Evolutionary conservation across 2,797 vertebrate genomes (phyloP).

Genomic region (Nannoperca obscura): DNA sequence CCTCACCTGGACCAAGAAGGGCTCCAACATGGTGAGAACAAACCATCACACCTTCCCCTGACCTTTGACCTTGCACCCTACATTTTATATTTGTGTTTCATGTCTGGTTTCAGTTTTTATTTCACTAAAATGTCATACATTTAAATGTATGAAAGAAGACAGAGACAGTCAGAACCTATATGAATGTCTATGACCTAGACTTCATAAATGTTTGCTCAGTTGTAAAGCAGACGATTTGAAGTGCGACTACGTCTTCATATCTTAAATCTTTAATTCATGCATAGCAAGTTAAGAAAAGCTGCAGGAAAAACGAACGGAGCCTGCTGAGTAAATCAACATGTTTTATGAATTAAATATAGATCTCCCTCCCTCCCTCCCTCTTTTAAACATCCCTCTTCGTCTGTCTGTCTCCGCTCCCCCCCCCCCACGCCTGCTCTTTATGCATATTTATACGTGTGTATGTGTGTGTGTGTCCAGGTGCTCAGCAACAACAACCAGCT

Average conservation of each 20-base stretch:
- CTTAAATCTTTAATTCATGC: constrained; percentile 79
- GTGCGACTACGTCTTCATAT: constrained; percentile 51
- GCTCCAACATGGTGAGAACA: constrained; percentile 92
- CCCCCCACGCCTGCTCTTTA: constrained; percentile 24
- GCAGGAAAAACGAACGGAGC: constrained; percentile 71
- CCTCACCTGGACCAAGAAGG: constrained; percentile 97
- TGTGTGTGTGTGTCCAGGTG: constrained; percentile 84
- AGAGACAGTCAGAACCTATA: neutral
- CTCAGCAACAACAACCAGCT: constrained; percentile 98
- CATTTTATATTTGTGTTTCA: neutral
- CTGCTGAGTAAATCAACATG: constrained; percentile 80
- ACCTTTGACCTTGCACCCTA: neutral
- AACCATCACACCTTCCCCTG: neutral
- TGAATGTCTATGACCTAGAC: constrained; percentile 38
- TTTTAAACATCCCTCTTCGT: constrained; percentile 27
- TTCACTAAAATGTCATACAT: neutral
- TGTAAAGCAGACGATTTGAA: constrained; percentile 52
- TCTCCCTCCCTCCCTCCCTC: constrained; percentile 46
- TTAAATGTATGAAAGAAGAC: neutral
- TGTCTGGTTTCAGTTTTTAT: neutral
- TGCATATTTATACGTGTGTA: neutral
- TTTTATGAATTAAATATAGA: constrained; percentile 84
- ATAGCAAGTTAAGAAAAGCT: constrained; percentile 71
- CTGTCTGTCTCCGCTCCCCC: constrained; percentile 42
- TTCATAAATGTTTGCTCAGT: constrained; percentile 68